Evolutionary conservation across 2,113 vertebrate species (phyloP), one percentile per base, ranked within the genome.

Genomic region (Zosterops borbonicus): DNA sequence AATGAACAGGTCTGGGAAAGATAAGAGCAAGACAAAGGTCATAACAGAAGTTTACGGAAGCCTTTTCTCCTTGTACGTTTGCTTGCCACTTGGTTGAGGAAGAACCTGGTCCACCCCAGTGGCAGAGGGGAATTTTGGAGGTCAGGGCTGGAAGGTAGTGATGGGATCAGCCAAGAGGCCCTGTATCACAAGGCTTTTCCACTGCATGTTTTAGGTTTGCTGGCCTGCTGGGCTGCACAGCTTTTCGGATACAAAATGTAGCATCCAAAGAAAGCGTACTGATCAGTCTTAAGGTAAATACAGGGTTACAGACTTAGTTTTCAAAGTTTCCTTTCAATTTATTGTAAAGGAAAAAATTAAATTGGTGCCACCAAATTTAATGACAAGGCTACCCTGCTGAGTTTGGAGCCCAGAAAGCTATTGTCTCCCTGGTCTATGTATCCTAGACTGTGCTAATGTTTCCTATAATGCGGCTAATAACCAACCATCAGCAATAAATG

Each of bases 401-500:
- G 98, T 97, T 92, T 81, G 85, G 96, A 98, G 97, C 97, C 93
- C 89, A 94, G 96, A 98, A 97, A 98, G 97, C 96, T 94, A 97
- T 98, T 98, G 97, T 98, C 97, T 98, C 96, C 94, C 96, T 97
- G 95, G 97, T 98, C 98, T 97, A 94, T 84, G 90, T 95, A 95
- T 97, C 96, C 97, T 96, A 94, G 95, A 97, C 97, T 79, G 92
- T 95, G 95, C 97, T 98, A 98, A 98, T 98, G 98, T 97, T 97
- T 96, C 95, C 97, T 97, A 97, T 98, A 98, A 98, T 93, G 98
- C 92, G 0, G 97, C 98, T 98, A 98, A 98, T 98, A 98, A 98
- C 95, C 97, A 98, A 97, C 97, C 98, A 97, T 97, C 97, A 98
- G 97, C 98, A 97, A 98, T 97, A 98, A 98, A 97, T 96, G 97